These are phyloP conservation scores for Thecophora atra DNA, from an alignment of 2,888 invertebrate species.

Conservation along the genomic window DNA sequence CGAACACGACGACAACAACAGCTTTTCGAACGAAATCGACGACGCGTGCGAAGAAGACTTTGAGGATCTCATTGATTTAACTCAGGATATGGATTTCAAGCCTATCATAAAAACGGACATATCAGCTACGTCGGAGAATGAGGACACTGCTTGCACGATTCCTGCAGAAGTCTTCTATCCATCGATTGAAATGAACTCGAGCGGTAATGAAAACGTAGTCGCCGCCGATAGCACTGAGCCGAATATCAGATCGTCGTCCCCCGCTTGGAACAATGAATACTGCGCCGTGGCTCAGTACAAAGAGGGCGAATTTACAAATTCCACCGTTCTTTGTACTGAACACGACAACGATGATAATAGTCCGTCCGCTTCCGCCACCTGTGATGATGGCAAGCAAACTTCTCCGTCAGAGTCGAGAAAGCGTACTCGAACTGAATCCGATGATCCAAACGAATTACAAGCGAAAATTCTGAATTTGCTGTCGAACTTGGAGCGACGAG, in stretches of 20 bases:
- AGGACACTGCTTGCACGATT: background rate
- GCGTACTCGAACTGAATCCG: constrained; percentile 13
- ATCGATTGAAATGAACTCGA: constrained; percentile 22
- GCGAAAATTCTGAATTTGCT: constrained; percentile 39
- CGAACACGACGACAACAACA: constrained; percentile 28
- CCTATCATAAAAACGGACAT: constrained; percentile 36
- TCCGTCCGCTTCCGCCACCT: background rate
- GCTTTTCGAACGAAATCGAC: constrained; percentile 19
- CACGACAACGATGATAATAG: constrained; percentile 30
- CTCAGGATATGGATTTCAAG: constrained; percentile 42
- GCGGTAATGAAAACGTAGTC: background rate
- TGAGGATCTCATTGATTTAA: constrained; percentile 40
- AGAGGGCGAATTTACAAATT: constrained; percentile 42
- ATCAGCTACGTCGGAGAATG: background rate
- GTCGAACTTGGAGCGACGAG: constrained; percentile 34
- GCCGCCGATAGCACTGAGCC: background rate
- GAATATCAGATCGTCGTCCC: background rate
- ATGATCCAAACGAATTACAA: constrained; percentile 38
- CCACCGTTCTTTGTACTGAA: constrained; percentile 34
- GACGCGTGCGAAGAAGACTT: constrained; percentile 31
- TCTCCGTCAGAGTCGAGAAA: background rate
- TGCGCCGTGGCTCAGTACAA: constrained; percentile 41
- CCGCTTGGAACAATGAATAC: constrained; percentile 35
- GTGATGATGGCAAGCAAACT: constrained; percentile 1
- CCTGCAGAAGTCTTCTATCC: constrained; percentile 30